Evolutionary conservation across 2,888 invertebrate genomes (phyloP), one percentile per base, ranked within the genome.

Genomic region (Dryobota labecula): DNA sequence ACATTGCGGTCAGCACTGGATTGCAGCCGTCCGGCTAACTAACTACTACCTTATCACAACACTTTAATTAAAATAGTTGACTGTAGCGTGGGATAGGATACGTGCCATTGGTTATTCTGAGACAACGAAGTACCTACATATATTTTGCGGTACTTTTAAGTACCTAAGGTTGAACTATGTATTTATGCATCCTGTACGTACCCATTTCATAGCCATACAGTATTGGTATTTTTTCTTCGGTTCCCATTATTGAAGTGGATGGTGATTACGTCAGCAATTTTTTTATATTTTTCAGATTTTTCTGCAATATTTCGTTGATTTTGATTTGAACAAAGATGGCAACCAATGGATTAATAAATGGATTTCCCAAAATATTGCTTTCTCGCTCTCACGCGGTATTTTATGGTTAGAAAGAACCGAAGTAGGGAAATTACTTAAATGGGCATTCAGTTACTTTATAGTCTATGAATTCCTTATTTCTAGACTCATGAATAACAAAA

Each of bases 1-100:
- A 57, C 18, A 67, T 76, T 86, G 86, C 70, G 86, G 86, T 86
- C 78, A 70, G 72, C 69, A 15, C 63, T 76, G 64, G 69, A 76
- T 83, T 76, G 74, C 76, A 75, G 82, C n/a, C 33, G 41, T 57
- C 58, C 60, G 30, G 49, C 45, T 73, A 64, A 58, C 53, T 74
- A 73, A 60, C 64, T 68, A 69, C 70, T 77, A 74, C 64, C 57
- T 73, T 73, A 76, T 69, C 71, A 58, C 33, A 47, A 18, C 70
- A 51, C 11, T 70, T 76, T 60, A 61, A 72, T 68, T 74, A 57
- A 82, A 64, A 70, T 70, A 36, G 18, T 54, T 67, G 62, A 69
- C 54, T 63, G 18, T 45, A 45, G 30, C 54, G 33, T 41, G 60
- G 45, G 62, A 45, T 68, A 60, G 38, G 53, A 66, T 38, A 43